phyloP scores from a whole-genome alignment of 2,888 invertebrate species.

The Nymphalis polychloros region DNA sequence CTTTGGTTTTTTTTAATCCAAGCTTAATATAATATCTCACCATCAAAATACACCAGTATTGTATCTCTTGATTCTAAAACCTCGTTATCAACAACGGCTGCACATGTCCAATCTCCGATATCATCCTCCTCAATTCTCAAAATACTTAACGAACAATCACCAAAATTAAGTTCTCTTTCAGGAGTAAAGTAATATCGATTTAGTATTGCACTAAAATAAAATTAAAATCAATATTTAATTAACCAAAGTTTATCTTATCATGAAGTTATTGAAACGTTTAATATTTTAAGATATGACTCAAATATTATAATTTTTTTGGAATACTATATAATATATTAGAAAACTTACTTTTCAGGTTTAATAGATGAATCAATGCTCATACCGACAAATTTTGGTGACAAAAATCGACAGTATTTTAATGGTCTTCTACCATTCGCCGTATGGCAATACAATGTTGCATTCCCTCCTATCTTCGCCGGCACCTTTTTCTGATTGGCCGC shows the following conservation, averaged over 20 bases:
- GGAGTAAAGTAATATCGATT: constrained; percentile 70
- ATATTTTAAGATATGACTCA: no score
- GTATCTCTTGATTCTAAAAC: constrained; percentile 59
- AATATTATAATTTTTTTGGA: background rate
- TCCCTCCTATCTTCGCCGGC: constrained; percentile 45
- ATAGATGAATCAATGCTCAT: constrained; percentile 67
- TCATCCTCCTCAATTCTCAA: constrained; percentile 57
- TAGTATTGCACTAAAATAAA: constrained; percentile 59
- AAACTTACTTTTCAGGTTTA: constrained; percentile 63
- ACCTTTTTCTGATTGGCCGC: constrained; percentile 59
- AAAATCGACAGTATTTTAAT: constrained; percentile 75
- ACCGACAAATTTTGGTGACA: constrained; percentile 63
- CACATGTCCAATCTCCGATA: constrained; percentile 75
- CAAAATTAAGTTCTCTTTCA: constrained; percentile 57
- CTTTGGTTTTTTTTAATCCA: no score
- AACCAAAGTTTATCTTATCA: no score
- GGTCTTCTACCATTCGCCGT: constrained; percentile 66
- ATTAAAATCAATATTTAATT: background rate
- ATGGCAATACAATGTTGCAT: constrained; percentile 65
- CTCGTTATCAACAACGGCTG: constrained; percentile 59
- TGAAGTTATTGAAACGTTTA: no score
- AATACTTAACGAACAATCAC: constrained; percentile 75
- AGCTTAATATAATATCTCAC: constrained; percentile 39
- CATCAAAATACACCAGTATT: constrained; percentile 42
- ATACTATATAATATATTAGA: background rate